Conservation (phyloP, 2,113 vertebrate genomes). For the Halcyon senegalensis region DNA sequence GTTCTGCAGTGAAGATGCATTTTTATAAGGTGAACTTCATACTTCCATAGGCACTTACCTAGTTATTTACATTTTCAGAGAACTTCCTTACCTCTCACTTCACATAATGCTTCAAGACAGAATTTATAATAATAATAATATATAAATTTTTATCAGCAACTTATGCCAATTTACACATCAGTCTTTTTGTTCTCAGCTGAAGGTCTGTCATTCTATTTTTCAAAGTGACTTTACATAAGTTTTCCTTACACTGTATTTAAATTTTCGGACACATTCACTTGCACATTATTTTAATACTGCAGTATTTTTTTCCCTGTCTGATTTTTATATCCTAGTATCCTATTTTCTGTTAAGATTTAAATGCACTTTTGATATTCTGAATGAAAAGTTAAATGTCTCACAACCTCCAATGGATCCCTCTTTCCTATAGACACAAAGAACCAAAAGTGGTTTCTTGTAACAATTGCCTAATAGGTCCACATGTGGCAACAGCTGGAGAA, state of each 20-base stretch:
- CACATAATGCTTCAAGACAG: not conserved
- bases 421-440: not conserved
- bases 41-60: not conserved
- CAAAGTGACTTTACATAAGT: not conserved
- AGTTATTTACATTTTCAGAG: not conserved
- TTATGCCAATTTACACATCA: not conserved
- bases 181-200: not conserved
- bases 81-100: not conserved
- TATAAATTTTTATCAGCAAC: not conserved
- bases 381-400: not conserved
- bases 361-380: not conserved
- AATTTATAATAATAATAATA: not conserved
- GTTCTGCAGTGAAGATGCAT: not conserved
- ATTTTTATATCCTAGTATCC: not conserved
- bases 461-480: not conserved
- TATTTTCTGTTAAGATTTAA: not conserved
- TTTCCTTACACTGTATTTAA: not conserved
- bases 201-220: not conserved
- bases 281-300: not conserved
- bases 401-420: not conserved
- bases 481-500: constrained; percentile 51
- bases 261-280: not conserved
- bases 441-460: not conserved
- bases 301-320: not conserved
- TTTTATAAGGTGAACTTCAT: not conserved